Evolutionary conservation across 1,140 invertebrate genomes (phyloP).

Genomic region (Ips typographus): DNA sequence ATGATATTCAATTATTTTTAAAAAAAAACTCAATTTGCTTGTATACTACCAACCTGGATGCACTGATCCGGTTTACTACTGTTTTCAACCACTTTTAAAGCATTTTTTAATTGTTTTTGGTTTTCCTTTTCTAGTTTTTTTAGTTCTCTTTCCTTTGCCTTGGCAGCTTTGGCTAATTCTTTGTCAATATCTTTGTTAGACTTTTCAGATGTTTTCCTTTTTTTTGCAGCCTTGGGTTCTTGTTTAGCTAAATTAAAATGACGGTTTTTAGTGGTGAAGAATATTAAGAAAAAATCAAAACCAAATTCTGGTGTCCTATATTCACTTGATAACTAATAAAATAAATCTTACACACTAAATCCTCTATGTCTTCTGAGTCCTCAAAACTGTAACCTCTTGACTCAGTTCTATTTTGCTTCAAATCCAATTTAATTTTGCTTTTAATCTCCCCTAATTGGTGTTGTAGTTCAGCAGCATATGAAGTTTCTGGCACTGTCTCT

Average conservation of each 20-base stretch:
- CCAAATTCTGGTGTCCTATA: too few species aligned
- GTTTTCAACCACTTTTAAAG: conserved; percentile 43
- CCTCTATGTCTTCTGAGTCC: too few species aligned
- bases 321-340: too few species aligned
- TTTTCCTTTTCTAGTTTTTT: conserved; percentile 46
- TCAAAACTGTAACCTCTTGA: too few species aligned
- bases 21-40: not conserved
- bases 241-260: too few species aligned
- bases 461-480: not conserved
- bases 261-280: too few species aligned
- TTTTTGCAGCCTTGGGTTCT: too few species aligned
- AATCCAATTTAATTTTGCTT: not conserved
- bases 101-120: conserved; percentile 50
- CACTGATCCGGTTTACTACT: conserved; percentile 59
- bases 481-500: not conserved
- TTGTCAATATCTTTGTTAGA: conserved; percentile 26
- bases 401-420: too few species aligned
- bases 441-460: too few species aligned
- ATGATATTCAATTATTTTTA: conserved; percentile 1
- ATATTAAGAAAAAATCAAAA: too few species aligned
- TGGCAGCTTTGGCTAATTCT: conserved; percentile 20
- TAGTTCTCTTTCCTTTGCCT: conserved; percentile 37
- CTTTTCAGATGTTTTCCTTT: too few species aligned
- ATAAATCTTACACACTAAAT: too few species aligned
- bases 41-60: conserved; percentile 53